Conservation (phyloP, 2,113 vertebrate species). For the Cheirogaleus medius region DNA sequence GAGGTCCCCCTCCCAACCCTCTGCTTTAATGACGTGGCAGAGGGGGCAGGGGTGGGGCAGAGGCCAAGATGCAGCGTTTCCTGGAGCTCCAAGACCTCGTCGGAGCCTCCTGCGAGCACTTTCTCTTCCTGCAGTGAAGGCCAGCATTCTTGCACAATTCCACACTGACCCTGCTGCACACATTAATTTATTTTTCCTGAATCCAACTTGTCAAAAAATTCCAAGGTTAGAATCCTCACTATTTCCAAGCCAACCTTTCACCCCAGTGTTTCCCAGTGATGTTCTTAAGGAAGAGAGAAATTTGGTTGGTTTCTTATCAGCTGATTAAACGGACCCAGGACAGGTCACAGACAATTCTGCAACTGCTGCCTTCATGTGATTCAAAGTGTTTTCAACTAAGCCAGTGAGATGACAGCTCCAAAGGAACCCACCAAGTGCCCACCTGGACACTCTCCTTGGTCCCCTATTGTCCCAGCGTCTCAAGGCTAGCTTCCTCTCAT, state of each 20-base stretch:
- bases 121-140: constrained; percentile 63
- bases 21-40: background rate
- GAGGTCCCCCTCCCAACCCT: background rate
- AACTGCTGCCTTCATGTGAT: background rate
- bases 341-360: background rate
- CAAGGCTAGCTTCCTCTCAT: background rate
- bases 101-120: background rate
- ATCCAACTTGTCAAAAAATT: constrained; percentile 59
- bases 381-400: background rate
- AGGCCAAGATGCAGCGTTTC: constrained; percentile 52
- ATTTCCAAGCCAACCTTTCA: constrained; percentile 61
- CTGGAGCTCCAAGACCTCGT: background rate
- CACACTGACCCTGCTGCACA: constrained; percentile 43
- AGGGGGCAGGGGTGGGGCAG: background rate
- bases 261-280: background rate
- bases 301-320: background rate
- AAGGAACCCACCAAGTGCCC: background rate
- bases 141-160: constrained; percentile 46
- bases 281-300: constrained; percentile 23
- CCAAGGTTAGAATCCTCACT: constrained; percentile 48
- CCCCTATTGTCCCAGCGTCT: background rate
- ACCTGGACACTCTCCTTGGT: background rate
- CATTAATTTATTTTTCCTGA: constrained; percentile 66
- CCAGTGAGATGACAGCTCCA: background rate
- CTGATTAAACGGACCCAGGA: background rate